These are phyloP conservation scores for Zeus faber DNA, from an alignment of 2,113 vertebrate species.

Conservation along the genomic window DNA sequence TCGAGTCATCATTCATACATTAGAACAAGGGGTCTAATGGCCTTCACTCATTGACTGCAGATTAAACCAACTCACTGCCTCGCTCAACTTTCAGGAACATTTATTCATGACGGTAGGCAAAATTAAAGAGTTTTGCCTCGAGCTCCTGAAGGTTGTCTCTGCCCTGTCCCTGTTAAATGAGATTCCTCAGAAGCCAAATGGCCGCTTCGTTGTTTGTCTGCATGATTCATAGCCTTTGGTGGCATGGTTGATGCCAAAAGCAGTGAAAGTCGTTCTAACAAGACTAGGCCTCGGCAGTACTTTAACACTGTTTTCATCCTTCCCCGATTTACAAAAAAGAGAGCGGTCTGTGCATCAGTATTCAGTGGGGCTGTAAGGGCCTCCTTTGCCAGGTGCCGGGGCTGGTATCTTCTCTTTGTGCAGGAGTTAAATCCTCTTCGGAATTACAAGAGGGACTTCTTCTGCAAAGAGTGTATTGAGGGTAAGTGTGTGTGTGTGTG, in stretches of 20 bases:
- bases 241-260: constrained; percentile 26
- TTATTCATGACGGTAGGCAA: constrained; percentile 26
- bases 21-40: no score
- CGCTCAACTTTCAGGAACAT: constrained; percentile 14
- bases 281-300: constrained; percentile 17
- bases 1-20: no score
- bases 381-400: constrained; percentile 6
- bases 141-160: constrained; percentile 19
- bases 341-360: constrained; percentile 13
- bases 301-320: constrained; percentile 18
- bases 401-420: constrained; percentile 9
- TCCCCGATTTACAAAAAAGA: neutral
- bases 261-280: constrained; percentile 25
- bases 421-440: constrained; percentile 17
- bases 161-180: constrained; percentile 37
- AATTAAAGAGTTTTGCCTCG: constrained; percentile 31
- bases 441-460: neutral
- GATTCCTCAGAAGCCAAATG: constrained; percentile 29
- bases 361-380: neutral
- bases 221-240: constrained; percentile 29
- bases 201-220: constrained; percentile 38
- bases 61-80: constrained; percentile 15
- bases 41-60: no score
- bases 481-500: neutral
- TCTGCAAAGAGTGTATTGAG: no score